Base-by-base conservation (phyloP, 2,113 vertebrate genomes). In the Sula dactylatra region DNA sequence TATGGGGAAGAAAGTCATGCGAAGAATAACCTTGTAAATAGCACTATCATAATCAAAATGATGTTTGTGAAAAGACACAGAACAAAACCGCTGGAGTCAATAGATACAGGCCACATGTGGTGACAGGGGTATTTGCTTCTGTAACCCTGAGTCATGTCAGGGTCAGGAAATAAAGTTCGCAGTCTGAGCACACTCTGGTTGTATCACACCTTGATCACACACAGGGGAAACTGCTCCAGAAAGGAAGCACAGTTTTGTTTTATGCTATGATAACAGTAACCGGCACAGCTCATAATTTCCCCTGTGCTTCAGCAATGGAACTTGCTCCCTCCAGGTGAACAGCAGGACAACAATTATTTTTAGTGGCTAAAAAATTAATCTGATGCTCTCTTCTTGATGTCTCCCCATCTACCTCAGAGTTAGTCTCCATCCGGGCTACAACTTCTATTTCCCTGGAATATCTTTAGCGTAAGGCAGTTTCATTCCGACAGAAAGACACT, bases 401-500 rank as follows among this genome's bases (percentile, higher is more conserved):
- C 38, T 83, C 88, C 36, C 5, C 6, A 54, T 32, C 56, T 59
- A 26, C 65, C 78, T 86, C 83, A 93, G 67, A 94, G 78, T 79
- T 59, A 74, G 74, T 26, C 13, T 13, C 82, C 70, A 82, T 74
- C 92, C 86, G n/a, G 62, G 38, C 62, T 92, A 73, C 36, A 6
- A 38, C 82, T 92, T 73, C 72, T 84, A 40, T 58, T 84, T 66
- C 34, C 61, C 38, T 40, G 17, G 13, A 8, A 73, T 88, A 95
- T 69, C 80, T 50, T 76, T 40, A 69, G 44, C 36, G 58, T 55
- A 62, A 38, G 38, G 49, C 20, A 88, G 20, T 55, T 97, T 90
- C 82, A 73, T 59, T 70, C 85, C 77, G 73, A 77, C 70, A 97
- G 76, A 95, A 72, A 96, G 93, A 89, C 71, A 88, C 67, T 90